Evolutionary conservation across 2,113 vertebrate species (phyloP), one percentile per base, ranked within the genome.

Genomic region (Podiceps cristatus): DNA sequence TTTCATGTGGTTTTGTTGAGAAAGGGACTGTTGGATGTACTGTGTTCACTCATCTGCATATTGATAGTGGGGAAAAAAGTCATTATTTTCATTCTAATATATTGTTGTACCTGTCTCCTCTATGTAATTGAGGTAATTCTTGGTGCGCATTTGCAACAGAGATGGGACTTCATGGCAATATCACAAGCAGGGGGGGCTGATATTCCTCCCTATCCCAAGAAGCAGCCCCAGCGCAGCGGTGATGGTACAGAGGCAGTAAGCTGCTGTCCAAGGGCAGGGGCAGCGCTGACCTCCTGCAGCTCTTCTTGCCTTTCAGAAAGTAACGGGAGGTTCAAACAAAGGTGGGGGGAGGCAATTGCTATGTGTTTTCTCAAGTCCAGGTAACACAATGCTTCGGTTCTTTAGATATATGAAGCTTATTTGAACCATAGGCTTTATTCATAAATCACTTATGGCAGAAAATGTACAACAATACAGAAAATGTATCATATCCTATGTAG

Each of bases 141-240:
- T 78, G 42, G 28, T 40, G 35, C 55, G n/a, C 7, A 1, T 47
- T 69, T 64, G 28, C 53, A 10, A 5, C 28, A 31, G 50, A 64
- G 59, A 7, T 5, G 4, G 11, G 72, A 23, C 33, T 45, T 33
- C n/a, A 5, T 1, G 40, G 42, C 73, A 59, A 1, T 6, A 20
- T 31, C 52, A 18, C 19, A 7, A 22, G 72, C 19, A 47, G 79
- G 28, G 50, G 7, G 33, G 53, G 23, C 13, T 82, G 66, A 19
- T 25, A 55, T 42, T 11, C 42, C 42, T n/a, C 22, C 45, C 35
- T 23, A 4, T 35, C 18, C 52, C 11, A 2, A 3, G 28, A 7
- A 45, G 59, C 7, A 17, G 37, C 29, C 35, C 18, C 1, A 3
- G 15, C 28, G 7, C 17, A 13, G 79, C 0, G 0, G 5, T 24